phyloP scores from a whole-genome alignment of 2,797 vertebrate species.

The Crypturellus tataupa region DNA sequence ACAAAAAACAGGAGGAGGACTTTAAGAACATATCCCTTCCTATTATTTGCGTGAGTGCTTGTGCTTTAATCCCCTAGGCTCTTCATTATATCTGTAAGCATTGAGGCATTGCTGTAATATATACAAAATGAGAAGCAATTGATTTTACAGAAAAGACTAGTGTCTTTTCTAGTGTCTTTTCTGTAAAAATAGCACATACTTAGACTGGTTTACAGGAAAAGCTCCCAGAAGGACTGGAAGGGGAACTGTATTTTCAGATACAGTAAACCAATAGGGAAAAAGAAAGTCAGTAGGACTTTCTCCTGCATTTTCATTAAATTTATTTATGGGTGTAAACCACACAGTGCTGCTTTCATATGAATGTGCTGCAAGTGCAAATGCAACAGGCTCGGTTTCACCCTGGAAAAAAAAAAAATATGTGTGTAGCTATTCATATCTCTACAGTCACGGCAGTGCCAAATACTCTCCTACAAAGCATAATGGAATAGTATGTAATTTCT shows the following conservation, averaged over 20 bases:
- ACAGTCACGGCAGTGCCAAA: background rate
- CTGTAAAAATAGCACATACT: background rate
- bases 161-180: background rate
- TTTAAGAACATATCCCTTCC: background rate
- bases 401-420: conserved; percentile 38
- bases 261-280: background rate
- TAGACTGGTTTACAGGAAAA: conserved; percentile 8
- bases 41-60: background rate
- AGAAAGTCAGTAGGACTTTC: background rate
- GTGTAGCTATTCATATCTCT: background rate
- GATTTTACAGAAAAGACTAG: background rate
- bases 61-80: background rate
- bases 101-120: background rate
- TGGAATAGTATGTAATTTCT: background rate
- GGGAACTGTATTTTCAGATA: background rate
- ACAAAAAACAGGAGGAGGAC: too few relatives aligned
- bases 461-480: background rate
- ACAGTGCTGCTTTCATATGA: conserved; percentile 28
- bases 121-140: background rate
- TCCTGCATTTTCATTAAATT: conserved; percentile 44
- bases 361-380: background rate
- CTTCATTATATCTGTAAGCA: background rate
- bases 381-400: conserved; percentile 5
- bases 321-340: background rate
- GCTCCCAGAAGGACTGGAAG: background rate